phyloP scores from a whole-genome alignment of 2,113 vertebrate genomes.

The Odobenus rosmarus region DNA sequence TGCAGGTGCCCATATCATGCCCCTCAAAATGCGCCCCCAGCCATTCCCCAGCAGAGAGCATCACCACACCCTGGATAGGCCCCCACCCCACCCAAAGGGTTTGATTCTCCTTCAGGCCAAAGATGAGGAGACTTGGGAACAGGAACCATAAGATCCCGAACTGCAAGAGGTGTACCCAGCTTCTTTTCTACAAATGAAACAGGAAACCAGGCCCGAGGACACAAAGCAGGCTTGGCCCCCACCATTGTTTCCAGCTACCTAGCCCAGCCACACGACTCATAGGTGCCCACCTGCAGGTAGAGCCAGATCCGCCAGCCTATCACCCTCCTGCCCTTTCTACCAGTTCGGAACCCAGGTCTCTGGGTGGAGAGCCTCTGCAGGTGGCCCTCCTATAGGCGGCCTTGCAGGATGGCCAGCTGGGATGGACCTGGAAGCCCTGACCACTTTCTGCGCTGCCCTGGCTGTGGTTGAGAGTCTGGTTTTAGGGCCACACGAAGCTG shows the following conservation, averaged over 20 bases:
- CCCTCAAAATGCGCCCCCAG: background rate
- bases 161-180: background rate
- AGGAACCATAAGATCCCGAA: background rate
- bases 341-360: background rate
- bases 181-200: constrained; percentile 33
- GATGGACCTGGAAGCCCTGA: background rate
- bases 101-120: background rate
- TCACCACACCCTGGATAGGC: background rate
- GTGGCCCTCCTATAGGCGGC: background rate
- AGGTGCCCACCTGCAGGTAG: background rate
- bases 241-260: background rate
- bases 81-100: background rate
- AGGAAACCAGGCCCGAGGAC: background rate
- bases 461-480: background rate
- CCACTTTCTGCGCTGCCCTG: background rate
- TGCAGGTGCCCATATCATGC: no score
- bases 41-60: background rate
- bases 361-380: background rate
- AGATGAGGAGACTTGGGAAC: background rate
- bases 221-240: background rate
- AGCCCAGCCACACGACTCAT: background rate
- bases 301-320: background rate
- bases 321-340: background rate
- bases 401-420: background rate
- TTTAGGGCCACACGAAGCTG: background rate